phyloP scores from a whole-genome alignment of 2,888 invertebrate species.

The Norana najaformis region DNA sequence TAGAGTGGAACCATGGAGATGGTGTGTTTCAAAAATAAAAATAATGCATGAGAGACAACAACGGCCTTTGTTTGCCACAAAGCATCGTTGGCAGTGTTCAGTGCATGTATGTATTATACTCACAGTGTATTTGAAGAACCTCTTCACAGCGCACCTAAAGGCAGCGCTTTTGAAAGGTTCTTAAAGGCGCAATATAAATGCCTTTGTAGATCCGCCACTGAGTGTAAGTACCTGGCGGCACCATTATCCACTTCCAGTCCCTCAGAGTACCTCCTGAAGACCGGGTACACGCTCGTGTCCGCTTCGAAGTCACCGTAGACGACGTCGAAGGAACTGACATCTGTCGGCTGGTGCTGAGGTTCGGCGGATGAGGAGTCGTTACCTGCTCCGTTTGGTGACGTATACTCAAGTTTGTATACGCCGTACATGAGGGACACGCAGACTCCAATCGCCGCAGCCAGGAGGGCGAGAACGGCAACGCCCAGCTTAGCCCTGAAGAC shows the following conservation, averaged over 20 bases:
- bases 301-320: background rate
- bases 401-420: slow-evolving; percentile 40
- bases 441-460: slow-evolving; percentile 51
- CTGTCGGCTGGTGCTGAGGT: background rate
- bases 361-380: background rate
- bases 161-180: background rate
- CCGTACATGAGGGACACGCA: slow-evolving; percentile 50
- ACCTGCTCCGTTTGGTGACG: background rate
- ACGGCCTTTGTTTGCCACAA: no score
- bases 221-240: background rate
- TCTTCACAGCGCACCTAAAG: background rate
- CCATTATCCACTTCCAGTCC: background rate
- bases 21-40: no score
- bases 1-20: no score
- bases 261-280: background rate
- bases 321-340: background rate
- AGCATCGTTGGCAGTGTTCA: no score
- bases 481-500: slow-evolving; percentile 45
- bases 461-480: slow-evolving; percentile 47
- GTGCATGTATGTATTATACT: no score
- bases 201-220: no score
- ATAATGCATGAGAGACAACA: no score
- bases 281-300: background rate
- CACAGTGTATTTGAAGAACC: no score
- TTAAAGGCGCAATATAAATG: background rate